A percentile compares a stretch with the other conserved stretches of the same genome.
These are phyloP conservation scores for Notodonta ziczac DNA, from an alignment of 2,888 invertebrate genomes.

Conservation along the genomic window DNA sequence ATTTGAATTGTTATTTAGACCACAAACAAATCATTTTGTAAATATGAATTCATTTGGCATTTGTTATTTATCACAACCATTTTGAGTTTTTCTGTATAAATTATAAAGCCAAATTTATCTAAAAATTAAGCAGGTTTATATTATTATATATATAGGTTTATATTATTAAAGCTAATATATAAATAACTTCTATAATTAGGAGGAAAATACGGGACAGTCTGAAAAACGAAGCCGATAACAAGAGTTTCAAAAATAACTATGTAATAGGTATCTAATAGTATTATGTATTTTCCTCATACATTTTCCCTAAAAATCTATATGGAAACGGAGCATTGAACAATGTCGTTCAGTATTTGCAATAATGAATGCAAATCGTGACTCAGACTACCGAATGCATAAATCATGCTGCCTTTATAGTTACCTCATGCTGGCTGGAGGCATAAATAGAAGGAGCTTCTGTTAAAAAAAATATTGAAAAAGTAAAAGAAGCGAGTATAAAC, in stretches of 20 bases:
- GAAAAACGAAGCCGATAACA: neutral
- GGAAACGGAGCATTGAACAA: neutral
- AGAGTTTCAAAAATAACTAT: neutral
- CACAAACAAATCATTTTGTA: neutral
- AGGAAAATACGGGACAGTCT: neutral
- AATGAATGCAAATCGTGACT: conserved; percentile 56
- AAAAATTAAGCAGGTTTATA: too few species aligned
- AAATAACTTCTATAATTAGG: too few species aligned
- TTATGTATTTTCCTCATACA: neutral
- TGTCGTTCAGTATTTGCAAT: conserved; percentile 19
- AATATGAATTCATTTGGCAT: too few species aligned
- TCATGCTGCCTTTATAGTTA: conserved; percentile 50
- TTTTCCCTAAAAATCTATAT: neutral
- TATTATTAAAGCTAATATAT: too few species aligned
- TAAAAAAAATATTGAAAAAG: conserved; percentile 16
- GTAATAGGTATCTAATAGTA: neutral
- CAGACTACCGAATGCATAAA: conserved; percentile 44
- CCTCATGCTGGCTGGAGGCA: conserved; percentile 54
- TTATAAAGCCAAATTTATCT: too few species aligned
- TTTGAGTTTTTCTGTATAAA: too few species aligned
- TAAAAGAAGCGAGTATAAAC: conserved; percentile 8
- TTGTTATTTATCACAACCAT: too few species aligned
- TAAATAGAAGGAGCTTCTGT: conserved; percentile 11
- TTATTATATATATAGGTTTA: too few species aligned
- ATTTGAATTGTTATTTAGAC: neutral